Base-by-base conservation (phyloP, 2,113 vertebrate species). In the Cyanistes caeruleus region DNA sequence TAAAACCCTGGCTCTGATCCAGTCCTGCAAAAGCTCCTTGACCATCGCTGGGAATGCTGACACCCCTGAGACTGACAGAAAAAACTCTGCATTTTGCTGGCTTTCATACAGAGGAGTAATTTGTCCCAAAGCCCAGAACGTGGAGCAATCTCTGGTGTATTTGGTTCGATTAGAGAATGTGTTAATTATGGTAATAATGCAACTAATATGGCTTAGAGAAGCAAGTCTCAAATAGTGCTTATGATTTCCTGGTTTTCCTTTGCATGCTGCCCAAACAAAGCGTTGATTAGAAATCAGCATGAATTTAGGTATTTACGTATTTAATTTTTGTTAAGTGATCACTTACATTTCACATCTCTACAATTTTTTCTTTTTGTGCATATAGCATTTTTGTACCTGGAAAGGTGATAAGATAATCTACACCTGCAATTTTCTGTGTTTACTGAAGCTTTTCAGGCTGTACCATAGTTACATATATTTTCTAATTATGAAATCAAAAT, bases 151-250 rank as follows among this genome's bases (percentile, higher is more conserved):
- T 76, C 93, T 92, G 64, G 96, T 68, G 85, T 92, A 84, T 90
- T 94, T 7, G 5, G 39, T 77, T 92, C 31, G 64, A 74, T 74
- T 78, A 92, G 49, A 86, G 83, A 89, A 84, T 15, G 83, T 81
- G 86, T 92, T 95, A 93, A 96, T 96, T 96, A 88, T 3, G 3
- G 96, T 72, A 96, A 95, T 93, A 94, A 96, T 15, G 15, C 74
- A 74, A 75, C 90, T 95, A 92, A 95, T 89, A 95, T 78, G 69
- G 88, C 90, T 96, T 82, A 89, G 86, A 90, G 92, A 93, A 92
- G 58, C 5, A 2, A 84, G 88, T 78, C 60, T 84, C 69, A 88
- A 92, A 86, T 46, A 81, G 75, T 79, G 90, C 73, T 93, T 84
- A 49, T 48, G 76, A 90, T 86, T 89, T 90, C 90, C 93, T 90